phyloP scores from a whole-genome alignment of 2,797 vertebrate species.

The Triplophysa bombifrons region DNA sequence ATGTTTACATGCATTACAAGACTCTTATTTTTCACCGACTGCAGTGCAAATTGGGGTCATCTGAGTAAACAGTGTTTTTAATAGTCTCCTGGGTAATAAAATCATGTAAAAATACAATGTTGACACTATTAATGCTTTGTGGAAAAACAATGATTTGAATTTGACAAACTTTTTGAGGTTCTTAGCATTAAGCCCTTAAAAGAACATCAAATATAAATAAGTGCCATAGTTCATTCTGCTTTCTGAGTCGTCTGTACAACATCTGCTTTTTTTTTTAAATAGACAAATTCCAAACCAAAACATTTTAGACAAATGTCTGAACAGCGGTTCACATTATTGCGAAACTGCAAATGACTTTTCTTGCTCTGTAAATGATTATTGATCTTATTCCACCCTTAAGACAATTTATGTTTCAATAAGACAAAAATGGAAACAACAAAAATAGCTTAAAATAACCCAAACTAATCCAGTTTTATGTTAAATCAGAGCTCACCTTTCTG shows the following conservation, averaged over 20 bases:
- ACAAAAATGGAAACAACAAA: background rate
- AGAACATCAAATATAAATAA: background rate
- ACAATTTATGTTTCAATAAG: background rate
- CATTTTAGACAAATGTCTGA: background rate
- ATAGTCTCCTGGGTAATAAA: background rate
- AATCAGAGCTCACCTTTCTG: slow-evolving; percentile 78
- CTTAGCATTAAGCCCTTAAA: background rate
- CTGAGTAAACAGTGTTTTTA: background rate
- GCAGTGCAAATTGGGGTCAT: background rate
- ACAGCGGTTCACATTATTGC: background rate
- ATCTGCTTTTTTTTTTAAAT: background rate
- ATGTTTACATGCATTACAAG: slow-evolving; percentile 5
- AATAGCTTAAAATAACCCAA: too few relatives aligned
- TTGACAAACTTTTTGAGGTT: background rate
- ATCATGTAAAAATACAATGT: background rate
- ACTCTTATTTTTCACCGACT: background rate
- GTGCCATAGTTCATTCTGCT: background rate
- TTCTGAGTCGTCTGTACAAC: background rate
- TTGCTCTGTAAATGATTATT: background rate
- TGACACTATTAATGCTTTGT: background rate
- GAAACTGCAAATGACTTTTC: background rate
- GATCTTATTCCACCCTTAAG: background rate
- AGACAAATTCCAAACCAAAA: background rate
- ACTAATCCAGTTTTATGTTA: too few relatives aligned
- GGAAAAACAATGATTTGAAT: background rate